Base-by-base conservation (phyloP, 2,888 invertebrate genomes). In the Mesodorylaimus sp. region DNA sequence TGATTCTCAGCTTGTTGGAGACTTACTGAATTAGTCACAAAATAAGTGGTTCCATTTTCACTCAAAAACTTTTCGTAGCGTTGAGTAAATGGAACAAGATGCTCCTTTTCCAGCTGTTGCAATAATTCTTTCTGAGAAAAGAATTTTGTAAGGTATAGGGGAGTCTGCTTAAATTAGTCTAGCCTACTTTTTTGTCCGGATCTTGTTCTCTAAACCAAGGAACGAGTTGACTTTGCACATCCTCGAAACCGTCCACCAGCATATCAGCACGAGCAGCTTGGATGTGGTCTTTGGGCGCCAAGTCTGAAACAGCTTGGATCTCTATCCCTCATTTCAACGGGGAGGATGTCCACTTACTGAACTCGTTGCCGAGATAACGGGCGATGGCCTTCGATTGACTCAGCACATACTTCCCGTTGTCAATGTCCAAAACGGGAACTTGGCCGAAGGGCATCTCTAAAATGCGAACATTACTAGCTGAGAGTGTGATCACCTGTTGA, bases 141-240 rank as follows among this genome's bases (percentile, higher is more conserved):
- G 32, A 7, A 16, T 16, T 10, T 10, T n/a, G n/a, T n/a, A n/a
- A n/a, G n/a, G n/a, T n/a, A n/a, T n/a, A n/a, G n/a, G n/a, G n/a
- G n/a, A n/a, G n/a, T n/a, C n/a, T n/a, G n/a, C n/a, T n/a, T n/a
- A n/a, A n/a, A n/a, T n/a, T n/a, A n/a, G n/a, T n/a, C n/a, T n/a
- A n/a, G n/a, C n/a, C 7, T 47, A 55, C 57, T 53, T 57, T 57
- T 50, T 59, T 59, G 0, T 58, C 56, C 27, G 56, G 55, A 38
- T 57, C 57, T 27, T 59, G 54, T 41, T 59, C 58, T 24, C 56
- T 56, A 52, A 59, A 57, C 59, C 59, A 59, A 5, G 58, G 57
- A 3, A 55, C 52, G 23, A 57, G 56, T 42, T 59, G 55, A 47
- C 54, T 55, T 38, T 57, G 54, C n/a, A 58, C 53, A 47, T 59